Evolutionary conservation across 2,888 invertebrate genomes (phyloP), one percentile per base, ranked within the genome.

Genomic region (Amorpha juglandis): DNA sequence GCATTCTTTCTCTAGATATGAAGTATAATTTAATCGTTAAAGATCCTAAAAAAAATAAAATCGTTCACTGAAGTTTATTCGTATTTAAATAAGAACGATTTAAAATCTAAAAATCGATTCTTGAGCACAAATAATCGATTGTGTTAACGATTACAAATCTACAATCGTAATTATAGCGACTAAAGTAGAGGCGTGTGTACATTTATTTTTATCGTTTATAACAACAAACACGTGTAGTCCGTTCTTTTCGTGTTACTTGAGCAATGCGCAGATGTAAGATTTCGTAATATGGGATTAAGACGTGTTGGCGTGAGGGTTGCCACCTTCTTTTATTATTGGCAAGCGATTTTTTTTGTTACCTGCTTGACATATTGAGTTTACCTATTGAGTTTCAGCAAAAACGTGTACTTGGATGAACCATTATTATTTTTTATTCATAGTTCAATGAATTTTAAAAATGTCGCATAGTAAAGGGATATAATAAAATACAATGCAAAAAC

Each of bases 181-280:
- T 70, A 75, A 73, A 73, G 80, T 78, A 78, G 80, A 77, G 77
- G 69, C 71, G 68, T 70, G 69, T 78, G 79, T 82, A 81, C 81
- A 81, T 79, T 75, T 67, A 74, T 79, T 86, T 84, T 84, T 84
- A 86, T 85, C 82, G 75, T 83, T 84, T 78, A 80, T 78, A 69
- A 67, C 75, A 74, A 74, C 71, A 53, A 68, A 73, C 82, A 80
- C 76, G 73, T 82, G 83, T 79, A 12, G 27, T 64, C 63, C 63
- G n/a, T 66, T 63, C 42, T 68, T 65, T 65, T 63, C n/a, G 14
- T 62, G 52, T 66, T 35, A 68, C 69, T 81, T 80, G 73, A 77
- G 81, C 78, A 84, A 83, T 74, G 68, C 73, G 80, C 87, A 87
- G 84, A 86, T 87, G 85, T 83, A 80, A 74, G 81, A 81, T 85